Evolutionary conservation across 2,113 vertebrate species (phyloP).

Genomic region (Protobothrops flavoviridis): DNA sequence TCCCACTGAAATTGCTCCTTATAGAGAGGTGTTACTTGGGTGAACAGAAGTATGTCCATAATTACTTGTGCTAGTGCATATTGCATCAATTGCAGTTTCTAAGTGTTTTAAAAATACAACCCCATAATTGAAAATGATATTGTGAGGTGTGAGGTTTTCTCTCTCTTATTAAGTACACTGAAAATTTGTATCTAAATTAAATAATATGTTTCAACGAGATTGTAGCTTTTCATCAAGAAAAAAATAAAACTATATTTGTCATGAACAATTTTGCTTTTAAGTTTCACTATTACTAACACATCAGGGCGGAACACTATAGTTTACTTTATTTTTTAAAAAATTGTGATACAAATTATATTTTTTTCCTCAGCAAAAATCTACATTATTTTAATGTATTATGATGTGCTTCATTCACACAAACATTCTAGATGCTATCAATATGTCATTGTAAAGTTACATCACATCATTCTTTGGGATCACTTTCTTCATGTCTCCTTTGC

Average conservation of each 20-base stretch:
- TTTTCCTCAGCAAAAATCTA: background rate
- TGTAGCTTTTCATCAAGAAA: background rate
- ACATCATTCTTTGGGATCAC: slow-evolving; percentile 16
- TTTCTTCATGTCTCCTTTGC: background rate
- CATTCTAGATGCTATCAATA: slow-evolving; percentile 18
- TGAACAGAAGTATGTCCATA: background rate
- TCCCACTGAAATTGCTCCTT: background rate
- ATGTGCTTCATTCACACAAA: background rate
- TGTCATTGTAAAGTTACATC: slow-evolving; percentile 6
- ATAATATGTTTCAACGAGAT: background rate
- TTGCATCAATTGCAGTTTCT: background rate
- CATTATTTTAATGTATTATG: background rate
- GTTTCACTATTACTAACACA: background rate
- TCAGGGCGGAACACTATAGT: background rate
- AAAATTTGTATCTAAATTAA: background rate
- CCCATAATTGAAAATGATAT: background rate
- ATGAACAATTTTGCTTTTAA: background rate
- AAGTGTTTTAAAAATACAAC: too few relatives aligned
- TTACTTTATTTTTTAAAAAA: background rate
- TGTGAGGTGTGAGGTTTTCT: background rate
- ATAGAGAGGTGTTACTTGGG: background rate
- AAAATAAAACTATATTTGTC: background rate
- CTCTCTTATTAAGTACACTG: background rate
- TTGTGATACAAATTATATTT: background rate
- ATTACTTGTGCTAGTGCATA: background rate